Percentiles rank a stretch among this genome's conserved stretches.
Conservation (phyloP, 2,797 vertebrate species). For the Sarcoramphus papa region DNA sequence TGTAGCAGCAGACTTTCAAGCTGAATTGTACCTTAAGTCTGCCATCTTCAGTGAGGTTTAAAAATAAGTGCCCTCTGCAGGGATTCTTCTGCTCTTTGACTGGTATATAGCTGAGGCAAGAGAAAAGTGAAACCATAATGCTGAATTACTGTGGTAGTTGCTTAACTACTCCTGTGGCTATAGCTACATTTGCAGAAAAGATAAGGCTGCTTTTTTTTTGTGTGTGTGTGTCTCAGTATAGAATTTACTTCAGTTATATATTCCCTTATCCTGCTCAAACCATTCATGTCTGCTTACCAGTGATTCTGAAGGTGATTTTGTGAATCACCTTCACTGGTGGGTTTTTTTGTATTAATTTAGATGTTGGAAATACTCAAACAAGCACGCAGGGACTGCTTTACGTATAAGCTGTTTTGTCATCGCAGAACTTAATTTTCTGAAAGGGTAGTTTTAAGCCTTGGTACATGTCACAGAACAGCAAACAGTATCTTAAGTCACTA, state of each 20-base stretch:
- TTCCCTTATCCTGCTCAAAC: neutral
- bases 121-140: neutral
- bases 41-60: neutral
- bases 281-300: neutral
- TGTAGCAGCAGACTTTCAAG: neutral
- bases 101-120: neutral
- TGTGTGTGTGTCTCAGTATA: neutral
- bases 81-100: neutral
- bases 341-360: neutral
- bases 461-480: accelerated
- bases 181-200: neutral
- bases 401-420: neutral
- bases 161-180: neutral
- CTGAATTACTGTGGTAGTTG: neutral
- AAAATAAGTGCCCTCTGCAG: neutral
- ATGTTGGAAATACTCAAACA: neutral
- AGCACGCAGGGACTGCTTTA: neutral
- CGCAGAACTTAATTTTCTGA: neutral
- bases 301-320: neutral
- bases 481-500: neutral
- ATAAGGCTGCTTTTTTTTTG: neutral
- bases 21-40: neutral
- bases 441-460: neutral
- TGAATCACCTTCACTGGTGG: too few species aligned
- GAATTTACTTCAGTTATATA: neutral